Conservation (phyloP, 1,140 invertebrate species). For the Zaprionus tsacasi region DNA sequence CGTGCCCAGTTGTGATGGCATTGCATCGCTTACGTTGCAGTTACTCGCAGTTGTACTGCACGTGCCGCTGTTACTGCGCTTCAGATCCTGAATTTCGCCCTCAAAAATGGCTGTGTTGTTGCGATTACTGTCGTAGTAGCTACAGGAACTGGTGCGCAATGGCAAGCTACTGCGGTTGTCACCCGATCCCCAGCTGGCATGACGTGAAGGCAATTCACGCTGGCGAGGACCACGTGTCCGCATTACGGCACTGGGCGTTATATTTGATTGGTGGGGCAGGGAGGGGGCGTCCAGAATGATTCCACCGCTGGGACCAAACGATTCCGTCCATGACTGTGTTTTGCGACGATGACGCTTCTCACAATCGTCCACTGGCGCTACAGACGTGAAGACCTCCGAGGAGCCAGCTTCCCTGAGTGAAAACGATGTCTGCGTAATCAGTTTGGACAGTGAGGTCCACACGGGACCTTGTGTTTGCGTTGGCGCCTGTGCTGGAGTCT, state of each 20-base stretch:
- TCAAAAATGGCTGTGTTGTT: conserved; percentile 78
- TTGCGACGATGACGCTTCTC: conserved; percentile 73
- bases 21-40: conserved; percentile 71
- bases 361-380: conserved; percentile 88
- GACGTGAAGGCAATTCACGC: conserved; percentile 88
- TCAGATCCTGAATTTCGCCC: conserved; percentile 80
- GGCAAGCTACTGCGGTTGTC: conserved; percentile 88
- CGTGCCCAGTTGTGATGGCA: conserved; percentile 88
- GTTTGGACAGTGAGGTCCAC: conserved; percentile 85
- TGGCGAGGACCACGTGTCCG: conserved; percentile 76
- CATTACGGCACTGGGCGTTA: conserved; percentile 40
- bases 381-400: conserved; percentile 89
- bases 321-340: conserved; percentile 79
- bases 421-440: conserved; percentile 76
- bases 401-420: conserved; percentile 51
- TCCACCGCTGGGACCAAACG: conserved; percentile 84
- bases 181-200: conserved; percentile 92
- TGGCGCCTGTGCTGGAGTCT: conserved; percentile 42
- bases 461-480: conserved; percentile 82
- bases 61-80: conserved; percentile 56
- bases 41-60: conserved; percentile 56
- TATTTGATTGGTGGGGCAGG: conserved; percentile 42
- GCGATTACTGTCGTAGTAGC: conserved; percentile 88
- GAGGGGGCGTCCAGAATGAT: conserved; percentile 83
- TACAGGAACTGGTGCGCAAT: conserved; percentile 90